These are phyloP conservation scores for Pelodiscus sinensis DNA, from an alignment of 2,113 vertebrate species.

Conservation along the genomic window DNA sequence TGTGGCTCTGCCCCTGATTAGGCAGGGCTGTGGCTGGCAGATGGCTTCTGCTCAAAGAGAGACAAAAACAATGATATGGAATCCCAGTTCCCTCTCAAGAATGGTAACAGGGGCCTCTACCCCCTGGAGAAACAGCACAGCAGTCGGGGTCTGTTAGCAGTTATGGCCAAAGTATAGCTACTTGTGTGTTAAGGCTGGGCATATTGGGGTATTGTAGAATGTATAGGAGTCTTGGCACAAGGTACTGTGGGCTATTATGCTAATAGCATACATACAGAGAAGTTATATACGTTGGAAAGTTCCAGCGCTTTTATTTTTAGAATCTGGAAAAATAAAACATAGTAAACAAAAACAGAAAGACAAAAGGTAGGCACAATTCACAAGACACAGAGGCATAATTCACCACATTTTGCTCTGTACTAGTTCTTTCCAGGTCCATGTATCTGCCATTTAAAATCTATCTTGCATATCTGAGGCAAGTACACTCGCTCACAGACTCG, in stretches of 20 bases:
- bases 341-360: background rate
- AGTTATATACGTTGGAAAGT: background rate
- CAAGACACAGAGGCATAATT: background rate
- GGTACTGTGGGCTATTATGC: background rate
- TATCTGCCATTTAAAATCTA: conserved; percentile 46
- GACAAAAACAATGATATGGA: background rate
- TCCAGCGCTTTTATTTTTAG: background rate
- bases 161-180: background rate
- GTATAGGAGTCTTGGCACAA: background rate
- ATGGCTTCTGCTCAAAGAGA: background rate
- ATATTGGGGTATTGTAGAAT: background rate
- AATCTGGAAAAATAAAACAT: background rate
- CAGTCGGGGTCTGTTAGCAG: background rate
- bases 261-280: background rate
- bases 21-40: background rate
- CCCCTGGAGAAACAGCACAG: too few species aligned
- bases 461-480: conserved; percentile 99
- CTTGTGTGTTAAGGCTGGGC: background rate
- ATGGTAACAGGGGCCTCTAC: background rate
- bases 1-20: background rate
- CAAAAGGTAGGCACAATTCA: background rate
- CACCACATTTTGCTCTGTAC: background rate
- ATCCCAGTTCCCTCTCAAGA: background rate
- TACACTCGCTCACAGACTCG: conserved; percentile 95
- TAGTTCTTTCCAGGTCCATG: background rate